Conservation (phyloP, 2,888 invertebrate species). For the Drosophila austrosaltans region DNA sequence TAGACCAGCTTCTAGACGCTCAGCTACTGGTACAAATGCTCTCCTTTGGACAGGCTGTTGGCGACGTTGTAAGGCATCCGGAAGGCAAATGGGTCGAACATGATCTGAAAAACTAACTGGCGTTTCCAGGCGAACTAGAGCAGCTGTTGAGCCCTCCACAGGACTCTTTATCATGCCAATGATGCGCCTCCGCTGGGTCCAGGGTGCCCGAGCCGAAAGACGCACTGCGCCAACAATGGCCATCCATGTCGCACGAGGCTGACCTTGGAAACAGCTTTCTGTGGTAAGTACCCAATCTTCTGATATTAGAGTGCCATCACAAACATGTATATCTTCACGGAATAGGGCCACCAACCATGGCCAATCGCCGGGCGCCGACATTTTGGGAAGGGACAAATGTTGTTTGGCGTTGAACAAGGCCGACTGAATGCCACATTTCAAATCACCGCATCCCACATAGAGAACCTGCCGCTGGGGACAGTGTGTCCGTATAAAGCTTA, state of each 20-base stretch:
- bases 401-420: slow-evolving; percentile 83
- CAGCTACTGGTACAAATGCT: slow-evolving; percentile 80
- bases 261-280: slow-evolving; percentile 94
- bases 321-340: slow-evolving; percentile 93
- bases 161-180: slow-evolving; percentile 95
- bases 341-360: slow-evolving; percentile 95
- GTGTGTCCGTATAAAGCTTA: slow-evolving; percentile 90
- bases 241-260: slow-evolving; percentile 94
- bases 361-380: slow-evolving; percentile 93
- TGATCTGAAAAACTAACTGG: slow-evolving; percentile 91
- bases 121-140: slow-evolving; percentile 91
- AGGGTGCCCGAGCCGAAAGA: slow-evolving; percentile 91
- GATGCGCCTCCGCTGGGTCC: slow-evolving; percentile 93
- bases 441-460: slow-evolving; percentile 90
- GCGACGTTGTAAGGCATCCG: slow-evolving; percentile 85
- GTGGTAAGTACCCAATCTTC: slow-evolving; percentile 93
- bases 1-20: slow-evolving; percentile 68
- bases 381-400: slow-evolving; percentile 86
- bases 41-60: slow-evolving; percentile 76
- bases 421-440: slow-evolving; percentile 89
- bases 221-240: slow-evolving; percentile 91
- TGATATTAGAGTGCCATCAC: slow-evolving; percentile 92
- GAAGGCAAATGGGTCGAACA: slow-evolving; percentile 92
- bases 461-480: slow-evolving; percentile 91
- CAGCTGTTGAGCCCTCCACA: slow-evolving; percentile 93